Base-by-base conservation (phyloP, 2,113 vertebrate species). In the Albula goreensis region DNA sequence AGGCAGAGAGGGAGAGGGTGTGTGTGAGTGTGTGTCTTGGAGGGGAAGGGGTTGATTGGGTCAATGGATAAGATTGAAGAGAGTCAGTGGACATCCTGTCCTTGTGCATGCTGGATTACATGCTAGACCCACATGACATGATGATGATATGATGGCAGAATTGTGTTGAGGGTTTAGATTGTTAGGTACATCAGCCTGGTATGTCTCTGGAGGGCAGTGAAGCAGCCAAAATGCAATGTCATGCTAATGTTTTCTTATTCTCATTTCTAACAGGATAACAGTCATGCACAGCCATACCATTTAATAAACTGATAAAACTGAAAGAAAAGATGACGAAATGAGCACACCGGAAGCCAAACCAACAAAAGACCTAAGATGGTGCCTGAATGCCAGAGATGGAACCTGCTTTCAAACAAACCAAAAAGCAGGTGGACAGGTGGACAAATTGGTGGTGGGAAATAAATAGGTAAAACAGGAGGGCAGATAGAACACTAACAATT, bases 51-150 rank as follows among this genome's bases (percentile, higher is more conserved):
- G 25, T 56, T 80, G 83, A 56, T n/a, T 51, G 66, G 48, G 41
- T 31, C 63, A 41, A 89, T 81, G 80, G 52, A 50, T 41, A 51
- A 60, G 70, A 84, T n/a, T 51, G 82, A 10, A 74, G 80, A 13
- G 8, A 56, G 66, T 57, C 50, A 50, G 41, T 60, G 80, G 57
- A 78, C 22, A 79, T 78, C 22, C 74, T 87, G 81, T 86, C 86
- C 78, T 85, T 60, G 86, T 88, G 87, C 80, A 85, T 85, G 87
- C 89, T 80, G 53, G 60, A 15, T 66, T 86, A 83, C 86, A 80
- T 87, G 86, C 86, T 57, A 7, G n/a, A 79, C 78, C 41, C 49
- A 81, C n/a, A 77, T 81, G 63, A 22, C n/a, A 49, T 7, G 5
- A 82, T 13, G 80, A 70, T 50, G 63, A 92, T 84, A 60, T 19